A percentile compares a stretch with the other conserved stretches of the same genome.
Conservation (phyloP, 2,888 invertebrate genomes). For the Ommatoiulus sabulosus region DNA sequence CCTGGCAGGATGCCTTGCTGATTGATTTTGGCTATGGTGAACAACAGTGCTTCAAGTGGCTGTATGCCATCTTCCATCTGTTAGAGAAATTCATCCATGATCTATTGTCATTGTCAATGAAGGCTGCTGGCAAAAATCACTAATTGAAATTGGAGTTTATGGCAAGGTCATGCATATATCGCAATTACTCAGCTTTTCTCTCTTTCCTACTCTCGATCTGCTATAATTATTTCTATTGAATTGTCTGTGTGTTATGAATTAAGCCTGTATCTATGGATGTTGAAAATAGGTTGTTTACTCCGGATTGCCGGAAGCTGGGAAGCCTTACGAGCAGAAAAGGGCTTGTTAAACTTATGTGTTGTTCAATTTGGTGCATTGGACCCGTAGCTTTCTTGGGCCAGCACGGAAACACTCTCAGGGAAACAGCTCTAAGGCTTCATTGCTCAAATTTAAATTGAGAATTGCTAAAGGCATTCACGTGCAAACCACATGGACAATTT, state of each 20-base stretch:
- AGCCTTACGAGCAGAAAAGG: background rate
- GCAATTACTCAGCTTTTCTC: background rate
- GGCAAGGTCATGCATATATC: background rate
- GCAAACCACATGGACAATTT: background rate
- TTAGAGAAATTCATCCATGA: slow-evolving; percentile 64
- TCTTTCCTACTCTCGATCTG: background rate
- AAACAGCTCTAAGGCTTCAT: background rate
- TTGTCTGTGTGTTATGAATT: background rate
- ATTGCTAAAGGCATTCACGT: background rate
- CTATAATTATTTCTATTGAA: background rate
- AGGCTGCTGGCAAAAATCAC: background rate
- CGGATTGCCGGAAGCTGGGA: background rate
- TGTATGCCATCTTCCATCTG: slow-evolving; percentile 79
- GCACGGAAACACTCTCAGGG: background rate
- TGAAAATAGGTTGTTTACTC: slow-evolving; percentile 27
- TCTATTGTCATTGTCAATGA: background rate
- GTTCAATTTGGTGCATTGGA: slow-evolving; percentile 21
- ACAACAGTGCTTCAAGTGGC: slow-evolving; percentile 77
- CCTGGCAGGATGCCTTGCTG: slow-evolving; percentile 73
- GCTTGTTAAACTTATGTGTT: slow-evolving; percentile 22
- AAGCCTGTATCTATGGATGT: background rate
- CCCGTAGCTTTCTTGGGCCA: background rate
- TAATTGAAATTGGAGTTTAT: slow-evolving; percentile 9
- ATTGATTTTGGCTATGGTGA: slow-evolving; percentile 77
- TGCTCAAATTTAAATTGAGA: background rate